Evolutionary conservation across 2,113 vertebrate genomes (phyloP).

Genomic region (Physeter macrocephalus): DNA sequence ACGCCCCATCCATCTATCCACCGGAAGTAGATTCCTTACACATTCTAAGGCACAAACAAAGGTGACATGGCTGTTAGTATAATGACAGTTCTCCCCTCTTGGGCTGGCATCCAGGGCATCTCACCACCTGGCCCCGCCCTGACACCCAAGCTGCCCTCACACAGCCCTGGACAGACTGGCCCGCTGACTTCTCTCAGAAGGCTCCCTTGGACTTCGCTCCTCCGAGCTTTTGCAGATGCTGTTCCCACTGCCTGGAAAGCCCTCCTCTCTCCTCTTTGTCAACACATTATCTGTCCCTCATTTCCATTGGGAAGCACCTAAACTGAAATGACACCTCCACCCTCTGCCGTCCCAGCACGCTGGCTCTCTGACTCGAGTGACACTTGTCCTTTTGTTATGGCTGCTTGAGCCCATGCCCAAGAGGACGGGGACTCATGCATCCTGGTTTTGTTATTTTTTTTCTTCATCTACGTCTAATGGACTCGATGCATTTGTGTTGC

Average conservation of each 20-base stretch:
- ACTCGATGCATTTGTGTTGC: not conserved
- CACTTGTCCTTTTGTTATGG: not conserved
- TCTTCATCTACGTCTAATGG: not conserved
- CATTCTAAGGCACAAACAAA: not conserved
- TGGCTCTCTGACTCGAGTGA: not conserved
- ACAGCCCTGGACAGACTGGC: not conserved
- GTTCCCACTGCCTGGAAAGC: not conserved
- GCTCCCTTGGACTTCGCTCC: not conserved
- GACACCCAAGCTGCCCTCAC: not conserved
- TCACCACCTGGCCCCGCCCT: not conserved
- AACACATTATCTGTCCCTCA: not conserved
- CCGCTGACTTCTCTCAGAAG: not conserved
- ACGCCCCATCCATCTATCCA: rapidly evolving
- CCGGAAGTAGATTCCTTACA: not conserved
- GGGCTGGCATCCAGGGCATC: not conserved
- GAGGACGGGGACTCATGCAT: not conserved
- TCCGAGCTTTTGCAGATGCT: not conserved
- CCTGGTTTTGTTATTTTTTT: not conserved
- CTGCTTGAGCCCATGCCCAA: not conserved
- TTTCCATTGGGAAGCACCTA: not conserved
- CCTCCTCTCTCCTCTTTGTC: not conserved
- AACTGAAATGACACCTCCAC: not conserved
- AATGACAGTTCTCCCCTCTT: not conserved
- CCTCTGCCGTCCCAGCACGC: not conserved
- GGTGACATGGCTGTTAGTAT: not conserved